Percentiles rank a stretch among this genome's conserved stretches.
Evolutionary conservation across 2,797 vertebrate species (phyloP).

Genomic region (Pangasius djambal): DNA sequence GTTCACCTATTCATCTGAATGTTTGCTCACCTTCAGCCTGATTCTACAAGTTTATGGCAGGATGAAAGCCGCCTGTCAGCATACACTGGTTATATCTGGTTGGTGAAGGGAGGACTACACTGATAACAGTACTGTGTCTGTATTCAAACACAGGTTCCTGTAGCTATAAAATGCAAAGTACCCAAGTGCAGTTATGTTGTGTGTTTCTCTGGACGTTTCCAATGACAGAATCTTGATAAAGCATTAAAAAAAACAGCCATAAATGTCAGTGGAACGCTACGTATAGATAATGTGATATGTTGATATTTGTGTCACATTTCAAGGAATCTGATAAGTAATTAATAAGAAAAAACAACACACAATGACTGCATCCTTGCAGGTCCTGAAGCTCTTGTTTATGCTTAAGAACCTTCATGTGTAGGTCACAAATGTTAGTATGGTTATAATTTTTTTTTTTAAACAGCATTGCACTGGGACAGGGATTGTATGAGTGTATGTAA

Average conservation of each 20-base stretch:
- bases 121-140: conserved; percentile 19
- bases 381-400: neutral
- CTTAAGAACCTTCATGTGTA: neutral
- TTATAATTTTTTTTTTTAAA: neutral
- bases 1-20: conserved; percentile 19
- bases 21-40: conserved; percentile 17
- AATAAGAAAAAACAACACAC: no score
- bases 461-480: neutral
- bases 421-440: neutral
- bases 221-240: neutral
- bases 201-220: neutral
- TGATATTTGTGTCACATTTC: neutral
- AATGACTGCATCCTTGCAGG: neutral
- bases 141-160: conserved; percentile 26
- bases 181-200: neutral
- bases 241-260: neutral
- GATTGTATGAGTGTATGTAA: neutral
- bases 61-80: neutral
- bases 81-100: neutral
- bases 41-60: conserved; percentile 30
- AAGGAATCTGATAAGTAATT: neutral
- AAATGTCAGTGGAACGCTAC: neutral
- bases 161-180: conserved; percentile 32
- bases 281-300: neutral
- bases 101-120: neutral